A percentile compares a stretch with the other conserved stretches of the same genome.
These are phyloP conservation scores for Matsumyia berberina DNA, from an alignment of 2,888 invertebrate species.

Conservation along the genomic window DNA sequence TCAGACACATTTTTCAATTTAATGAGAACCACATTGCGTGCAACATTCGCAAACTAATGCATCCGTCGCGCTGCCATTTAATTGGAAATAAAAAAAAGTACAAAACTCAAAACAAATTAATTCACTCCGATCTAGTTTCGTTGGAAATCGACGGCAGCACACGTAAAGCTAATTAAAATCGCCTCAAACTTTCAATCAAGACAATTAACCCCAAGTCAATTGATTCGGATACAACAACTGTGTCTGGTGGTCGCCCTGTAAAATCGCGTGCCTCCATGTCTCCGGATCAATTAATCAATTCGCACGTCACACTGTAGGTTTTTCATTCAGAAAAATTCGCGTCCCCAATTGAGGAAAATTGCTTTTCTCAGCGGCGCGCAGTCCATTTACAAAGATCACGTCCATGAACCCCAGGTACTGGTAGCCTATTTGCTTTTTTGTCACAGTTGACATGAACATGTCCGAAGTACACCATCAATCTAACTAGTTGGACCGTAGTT, in stretches of 20 bases:
- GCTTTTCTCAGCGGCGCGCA: constrained; percentile 16
- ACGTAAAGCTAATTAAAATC: constrained; percentile 70
- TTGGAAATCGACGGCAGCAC: constrained; percentile 49
- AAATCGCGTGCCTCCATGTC: constrained; percentile 60
- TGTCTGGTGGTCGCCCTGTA: constrained; percentile 5
- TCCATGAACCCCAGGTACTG: constrained; percentile 57
- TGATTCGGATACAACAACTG: constrained; percentile 48
- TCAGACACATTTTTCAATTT: constrained; percentile 47
- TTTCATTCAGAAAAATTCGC: constrained; percentile 42
- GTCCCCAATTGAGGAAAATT: constrained; percentile 63
- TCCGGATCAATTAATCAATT: constrained; percentile 69
- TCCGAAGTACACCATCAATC: constrained; percentile 52
- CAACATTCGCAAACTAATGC: constrained; percentile 18
- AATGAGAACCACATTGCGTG: constrained; percentile 51
- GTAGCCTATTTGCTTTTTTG: constrained; percentile 8
- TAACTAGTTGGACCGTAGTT: constrained; percentile 14
- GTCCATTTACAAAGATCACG: constrained; percentile 66
- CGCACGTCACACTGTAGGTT: constrained; percentile 54
- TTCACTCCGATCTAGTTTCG: constrained; percentile 70
- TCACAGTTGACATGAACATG: constrained; percentile 58
- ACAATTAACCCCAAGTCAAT: constrained; percentile 74
- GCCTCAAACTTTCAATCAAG: constrained; percentile 71
- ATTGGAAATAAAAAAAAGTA: constrained; percentile 41
- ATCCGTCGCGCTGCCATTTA: constrained; percentile 22
- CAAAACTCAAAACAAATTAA: constrained; percentile 57